Evolutionary conservation across 2,797 vertebrate species (phyloP).

Genomic region (Peromyscus aztecus): DNA sequence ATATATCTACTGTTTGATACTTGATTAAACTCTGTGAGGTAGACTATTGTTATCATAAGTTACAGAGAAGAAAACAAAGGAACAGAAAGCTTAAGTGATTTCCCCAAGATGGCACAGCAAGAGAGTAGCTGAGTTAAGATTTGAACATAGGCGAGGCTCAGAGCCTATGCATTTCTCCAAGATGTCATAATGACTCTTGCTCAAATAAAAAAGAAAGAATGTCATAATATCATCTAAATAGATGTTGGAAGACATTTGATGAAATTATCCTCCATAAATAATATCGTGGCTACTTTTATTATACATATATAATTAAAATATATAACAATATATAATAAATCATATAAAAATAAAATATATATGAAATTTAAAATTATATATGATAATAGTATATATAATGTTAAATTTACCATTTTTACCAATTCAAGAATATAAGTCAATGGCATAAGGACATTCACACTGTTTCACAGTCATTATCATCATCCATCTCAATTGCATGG

Average conservation of each 20-base stretch:
- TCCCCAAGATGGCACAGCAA: background rate
- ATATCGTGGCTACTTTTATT: background rate
- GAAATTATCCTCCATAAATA: background rate
- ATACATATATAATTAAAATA: background rate
- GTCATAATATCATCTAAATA: background rate
- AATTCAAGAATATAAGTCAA: background rate
- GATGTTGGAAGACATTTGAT: conserved; percentile 19
- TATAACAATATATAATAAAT: background rate
- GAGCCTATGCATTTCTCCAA: background rate
- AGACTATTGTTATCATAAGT: background rate
- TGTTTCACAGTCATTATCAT: background rate
- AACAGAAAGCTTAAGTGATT: background rate
- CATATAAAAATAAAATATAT: background rate
- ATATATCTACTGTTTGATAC: conserved; percentile 16
- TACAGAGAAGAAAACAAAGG: conserved; percentile 28
- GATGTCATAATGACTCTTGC: background rate
- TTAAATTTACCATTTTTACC: conserved; percentile 35
- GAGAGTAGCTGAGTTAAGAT: background rate
- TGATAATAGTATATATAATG: background rate
- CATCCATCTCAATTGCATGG: background rate
- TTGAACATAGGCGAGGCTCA: conserved; percentile 27
- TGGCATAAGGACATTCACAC: background rate
- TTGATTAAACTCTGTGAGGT: background rate
- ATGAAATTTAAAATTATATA: background rate
- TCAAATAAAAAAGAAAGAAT: conserved; percentile 30